A percentile compares a stretch with the other conserved stretches of the same genome.
phyloP scores from a whole-genome alignment of 2,113 vertebrate species.

The Ptilonorhynchus violaceus region DNA sequence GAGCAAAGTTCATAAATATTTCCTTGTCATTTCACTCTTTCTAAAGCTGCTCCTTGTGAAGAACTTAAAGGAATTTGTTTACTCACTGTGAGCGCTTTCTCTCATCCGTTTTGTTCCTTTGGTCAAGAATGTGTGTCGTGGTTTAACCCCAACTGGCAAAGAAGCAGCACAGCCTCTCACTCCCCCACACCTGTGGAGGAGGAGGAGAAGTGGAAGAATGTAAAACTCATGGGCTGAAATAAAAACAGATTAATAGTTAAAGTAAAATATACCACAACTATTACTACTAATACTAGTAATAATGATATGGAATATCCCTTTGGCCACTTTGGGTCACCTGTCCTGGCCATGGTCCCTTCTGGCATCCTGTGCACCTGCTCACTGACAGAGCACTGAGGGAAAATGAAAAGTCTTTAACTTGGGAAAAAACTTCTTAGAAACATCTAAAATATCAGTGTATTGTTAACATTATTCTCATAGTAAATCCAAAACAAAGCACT shows the following conservation, averaged over 20 bases:
- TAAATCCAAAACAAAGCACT: neutral
- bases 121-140: neutral
- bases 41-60: neutral
- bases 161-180: neutral
- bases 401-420: neutral
- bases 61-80: neutral
- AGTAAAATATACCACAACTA: neutral
- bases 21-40: neutral
- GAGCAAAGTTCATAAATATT: slow-evolving; percentile 31
- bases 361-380: neutral
- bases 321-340: neutral
- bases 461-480: neutral
- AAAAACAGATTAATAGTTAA: neutral
- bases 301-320: neutral
- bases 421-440: neutral
- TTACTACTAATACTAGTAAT: neutral
- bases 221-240: neutral
- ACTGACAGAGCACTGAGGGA: neutral
- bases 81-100: neutral
- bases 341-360: neutral
- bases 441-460: neutral
- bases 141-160: neutral
- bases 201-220: neutral
- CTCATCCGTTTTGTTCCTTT: neutral
- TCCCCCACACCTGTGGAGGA: neutral